Evolutionary conservation across 1,140 invertebrate genomes (phyloP).

Genomic region (Hyphantria cunea): DNA sequence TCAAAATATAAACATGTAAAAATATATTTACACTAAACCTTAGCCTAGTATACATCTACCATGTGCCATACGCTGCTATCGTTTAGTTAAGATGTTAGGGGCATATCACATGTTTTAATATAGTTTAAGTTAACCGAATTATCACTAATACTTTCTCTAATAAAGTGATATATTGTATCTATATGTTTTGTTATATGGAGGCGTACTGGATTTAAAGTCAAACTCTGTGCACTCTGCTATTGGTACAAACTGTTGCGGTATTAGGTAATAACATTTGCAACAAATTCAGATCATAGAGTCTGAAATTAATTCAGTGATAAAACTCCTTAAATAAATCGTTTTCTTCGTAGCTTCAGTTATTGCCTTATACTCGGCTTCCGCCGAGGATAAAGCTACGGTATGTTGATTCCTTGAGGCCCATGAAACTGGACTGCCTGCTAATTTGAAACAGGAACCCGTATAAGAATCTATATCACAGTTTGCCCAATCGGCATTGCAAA

Average conservation of each 20-base stretch:
- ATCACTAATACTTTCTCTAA: slow-evolving; percentile 3
- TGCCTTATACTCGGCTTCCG: slow-evolving; percentile 9
- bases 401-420: background rate
- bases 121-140: slow-evolving; percentile 4
- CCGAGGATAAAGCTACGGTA: slow-evolving; percentile 1
- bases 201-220: slow-evolving; percentile 9
- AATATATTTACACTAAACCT: slow-evolving; percentile 10
- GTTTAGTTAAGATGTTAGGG: slow-evolving; percentile 2
- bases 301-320: background rate
- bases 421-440: too few species aligned
- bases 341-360: background rate
- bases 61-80: background rate
- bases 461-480: slow-evolving; percentile 7
- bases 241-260: too few species aligned
- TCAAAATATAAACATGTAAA: too few species aligned
- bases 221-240: slow-evolving; percentile 5
- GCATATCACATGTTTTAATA: background rate
- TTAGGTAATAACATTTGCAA: too few species aligned
- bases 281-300: too few species aligned
- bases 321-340: background rate
- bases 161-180: background rate
- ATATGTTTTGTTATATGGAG: slow-evolving; percentile 9
- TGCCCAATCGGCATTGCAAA: background rate
- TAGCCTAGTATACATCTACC: background rate
- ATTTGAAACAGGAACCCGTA: background rate